Evolutionary conservation across 2,113 vertebrate genomes (phyloP), one percentile per base, ranked within the genome.

Genomic region (Ptilonorhynchus violaceus): DNA sequence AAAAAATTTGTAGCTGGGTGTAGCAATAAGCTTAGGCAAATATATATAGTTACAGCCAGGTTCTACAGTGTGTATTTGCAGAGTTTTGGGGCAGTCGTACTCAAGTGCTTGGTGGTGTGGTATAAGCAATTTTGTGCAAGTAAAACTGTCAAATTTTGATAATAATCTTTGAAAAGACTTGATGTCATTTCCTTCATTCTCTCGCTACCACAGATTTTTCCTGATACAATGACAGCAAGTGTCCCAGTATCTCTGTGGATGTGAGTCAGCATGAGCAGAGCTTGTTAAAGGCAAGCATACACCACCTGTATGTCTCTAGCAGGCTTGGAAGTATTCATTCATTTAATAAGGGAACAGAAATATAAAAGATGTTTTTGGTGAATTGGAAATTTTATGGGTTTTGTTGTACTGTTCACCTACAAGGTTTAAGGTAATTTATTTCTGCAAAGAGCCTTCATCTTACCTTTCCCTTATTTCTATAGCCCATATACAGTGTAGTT

Each of bases 1-100:
- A 79, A 85, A 86, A 85, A 79, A 96, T 74, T 42, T 93, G 55
- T 83, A 89, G 39, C 19, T 56, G 68, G 78, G 64, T 91, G 49
- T 91, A 91, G 87, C 85, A 67, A 31, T 82, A 85, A 96, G 82
- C 66, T 91, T 67, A 83, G 85, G 59, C 44, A 89, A 93, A 46
- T 67, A 41, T 13, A 30, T 92, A 70, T 20, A 79, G 49, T 84
- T 53, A 58, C 7, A 67, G 24, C 47, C 77, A 59, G 17, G 74
- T 89, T 84, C 47, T 59, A 9, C 31, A 73, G 24, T 30, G n/a
- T 28, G 49, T 49, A 30, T 62, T 50, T 83, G 56, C 9, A 23
- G 83, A 49, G 21, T 76, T 88, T 33, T 63, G 58, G 27, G 17
- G 25, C 9, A 42, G 60, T 74, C 42, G 44, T 81, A 56, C 44